Evolutionary conservation across 2,113 vertebrate species (phyloP), one percentile per base, ranked within the genome.

Genomic region (Thunnus thynnus): DNA sequence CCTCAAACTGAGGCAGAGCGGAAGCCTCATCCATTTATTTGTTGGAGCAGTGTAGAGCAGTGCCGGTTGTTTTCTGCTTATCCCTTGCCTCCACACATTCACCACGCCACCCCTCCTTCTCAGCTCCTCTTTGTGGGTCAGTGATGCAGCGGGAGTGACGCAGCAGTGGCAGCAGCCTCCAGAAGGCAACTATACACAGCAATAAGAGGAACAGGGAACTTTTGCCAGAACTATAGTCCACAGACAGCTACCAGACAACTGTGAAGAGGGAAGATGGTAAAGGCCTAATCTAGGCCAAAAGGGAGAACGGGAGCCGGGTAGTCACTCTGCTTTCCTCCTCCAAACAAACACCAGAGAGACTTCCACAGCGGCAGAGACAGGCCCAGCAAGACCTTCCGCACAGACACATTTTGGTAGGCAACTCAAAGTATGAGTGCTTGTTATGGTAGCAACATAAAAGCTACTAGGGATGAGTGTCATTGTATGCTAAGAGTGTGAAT

Each of bases 91-190:
- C 78, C 57, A 83, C 86, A 68, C 86, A 80, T 82, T 88, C 83
- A 76, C 72, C 72, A 67, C 61, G 47, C 76, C 83, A 89, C 87
- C 89, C 90, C 83, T 88, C 91, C 88, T 88, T 86, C 88, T 61
- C 84, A 84, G 79, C 78, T 84, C 74, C 71, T 90, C 84, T 90
- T 87, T 92, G 81, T 90, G 89, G 92, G 86, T 91, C 91, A 92
- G 88, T 87, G 92, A 93, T 92, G 92, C 87, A 92, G 87, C 88
- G 32, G 71, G 84, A 83, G 82, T 94, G 92, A 94, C 91, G 92
- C 92, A 93, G 92, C 84, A 91, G 69, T 83, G 82, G 77, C 84
- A 87, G 87, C 88, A 78, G 76, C 85, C 88, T 93, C 76, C 76
- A 86, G 72, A 89, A 88, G 83, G 84, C 82, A 87, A 88, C 84